These are phyloP conservation scores for Brachymystax lenok DNA, from an alignment of 2,797 vertebrate species.

Conservation along the genomic window DNA sequence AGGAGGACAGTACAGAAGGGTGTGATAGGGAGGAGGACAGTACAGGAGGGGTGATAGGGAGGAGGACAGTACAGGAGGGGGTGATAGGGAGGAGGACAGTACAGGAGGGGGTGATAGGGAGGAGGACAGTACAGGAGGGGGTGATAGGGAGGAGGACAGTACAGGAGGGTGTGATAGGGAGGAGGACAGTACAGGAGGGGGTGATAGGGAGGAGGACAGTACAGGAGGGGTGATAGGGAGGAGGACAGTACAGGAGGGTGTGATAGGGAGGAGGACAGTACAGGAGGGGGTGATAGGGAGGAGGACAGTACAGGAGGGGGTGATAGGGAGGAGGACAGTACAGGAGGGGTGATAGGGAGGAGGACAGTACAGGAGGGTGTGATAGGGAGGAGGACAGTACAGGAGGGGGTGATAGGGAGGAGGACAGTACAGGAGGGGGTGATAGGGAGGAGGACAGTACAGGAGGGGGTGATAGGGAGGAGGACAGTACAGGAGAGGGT, in stretches of 20 bases:
- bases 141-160: background rate
- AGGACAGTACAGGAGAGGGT: background rate
- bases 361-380: background rate
- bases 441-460: background rate
- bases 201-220: slow-evolving; percentile 3
- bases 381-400: background rate
- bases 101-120: background rate
- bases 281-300: background rate
- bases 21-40: slow-evolving; percentile 2
- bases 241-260: slow-evolving; percentile 2
- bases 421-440: slow-evolving; percentile 2
- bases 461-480: background rate
- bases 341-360: too few species aligned
- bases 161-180: too few species aligned
- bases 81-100: background rate
- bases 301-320: background rate
- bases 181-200: background rate
- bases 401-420: slow-evolving; percentile 6
- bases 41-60: too few species aligned
- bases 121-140: background rate
- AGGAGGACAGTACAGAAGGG: background rate
- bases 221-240: too few species aligned
- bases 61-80: slow-evolving; percentile 2
- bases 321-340: background rate
- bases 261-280: background rate